Base-by-base conservation (phyloP, 2,888 invertebrate species). In the Pemphredon lugubris region DNA sequence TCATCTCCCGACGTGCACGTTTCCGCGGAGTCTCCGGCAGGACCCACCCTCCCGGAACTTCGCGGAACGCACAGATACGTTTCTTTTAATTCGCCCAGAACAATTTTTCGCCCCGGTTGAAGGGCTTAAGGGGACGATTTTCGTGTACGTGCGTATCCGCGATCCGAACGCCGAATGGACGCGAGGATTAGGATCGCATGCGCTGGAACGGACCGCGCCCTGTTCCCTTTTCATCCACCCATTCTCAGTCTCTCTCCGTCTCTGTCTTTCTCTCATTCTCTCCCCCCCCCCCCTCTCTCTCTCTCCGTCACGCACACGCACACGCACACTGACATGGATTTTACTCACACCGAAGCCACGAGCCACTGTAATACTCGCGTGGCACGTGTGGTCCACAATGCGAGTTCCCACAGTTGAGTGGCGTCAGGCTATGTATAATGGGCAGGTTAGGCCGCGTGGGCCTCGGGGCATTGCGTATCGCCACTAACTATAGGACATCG, bases 311-410 rank as follows among this genome's bases (percentile, higher is more conserved):
- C 58, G 7, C 53, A 18, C 44, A 11, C 32, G 48, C 37, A 20
- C 44, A 57, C 21, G n/a, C 30, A 51, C 39, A 13, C 54, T 50
- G 61, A 16, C 20, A 18, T 7, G 4, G 26, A 13, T 13, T 50
- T 48, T 51, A 21, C 58, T 64, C 69, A 54, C 67, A 75, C 55
- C 68, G 55, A 65, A 65, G 68, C 63, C 73, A 77, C 71, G 69
- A 61, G 59, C 66, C 54, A 57, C 34, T 91, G 91, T 92, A 92
- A 92, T 84, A 82, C 84, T 91, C 91, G 91, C 91, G 91, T 91
- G 91, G 91, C 88, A 87, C 87, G 91, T 92, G 92, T 91, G 92
- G 90, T 87, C 90, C 91, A 92, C 89, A 92, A 92, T 90, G 91
- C 89, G 84, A 87, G 86, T 90, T 92, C 92, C 91, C 92, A 92